Base-by-base conservation (phyloP, 1,140 invertebrate genomes). In the Bombus cullumanus region DNA sequence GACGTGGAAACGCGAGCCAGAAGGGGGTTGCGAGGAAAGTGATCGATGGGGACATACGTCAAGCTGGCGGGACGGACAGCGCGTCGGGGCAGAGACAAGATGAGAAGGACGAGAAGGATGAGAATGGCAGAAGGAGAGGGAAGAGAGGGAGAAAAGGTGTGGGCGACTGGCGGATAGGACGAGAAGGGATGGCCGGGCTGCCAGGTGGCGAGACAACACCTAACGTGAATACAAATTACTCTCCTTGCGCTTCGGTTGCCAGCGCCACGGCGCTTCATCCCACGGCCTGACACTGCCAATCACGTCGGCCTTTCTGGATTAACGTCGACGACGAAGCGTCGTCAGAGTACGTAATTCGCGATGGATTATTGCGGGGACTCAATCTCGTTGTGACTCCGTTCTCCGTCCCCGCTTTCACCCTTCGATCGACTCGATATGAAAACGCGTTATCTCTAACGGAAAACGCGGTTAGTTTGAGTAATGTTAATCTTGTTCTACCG, bases 181-280 rank as follows among this genome's bases (percentile, higher is more conserved):
- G 71, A 68, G 71, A 53, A 80, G 73, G 74, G 76, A 43, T 74
- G 81, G 53, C 41, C 31, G 75, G 82, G 89, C 82, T 91, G 85
- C 88, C 91, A 92, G 91, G 91, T 91, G 90, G 84, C 88, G 88
- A 92, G 90, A 92, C 90, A 90, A 91, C 89, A 89, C 89, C 92
- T 92, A 92, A 91, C 90, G 91, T 92, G 92, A 92, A 92, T 92
- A 92, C 92, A 92, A 92, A 92, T 92, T 92, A 91, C 88, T 84
- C 87, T 84, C 73, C 71, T 79, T 72, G 79, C 83, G 85, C 91
- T 86, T 85, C 88, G 81, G 85, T 87, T 90, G 82, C 90, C 85
- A 89, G 81, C 81, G 71, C 79, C 87, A 62, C 77, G 86, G 64
- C 88, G 84, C 88, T 86, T 89, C 85, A 82, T 88, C 89, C 86